These are phyloP conservation scores for Xestoiulus laeticollis DNA, from an alignment of 2,888 invertebrate genomes.

Conservation along the genomic window DNA sequence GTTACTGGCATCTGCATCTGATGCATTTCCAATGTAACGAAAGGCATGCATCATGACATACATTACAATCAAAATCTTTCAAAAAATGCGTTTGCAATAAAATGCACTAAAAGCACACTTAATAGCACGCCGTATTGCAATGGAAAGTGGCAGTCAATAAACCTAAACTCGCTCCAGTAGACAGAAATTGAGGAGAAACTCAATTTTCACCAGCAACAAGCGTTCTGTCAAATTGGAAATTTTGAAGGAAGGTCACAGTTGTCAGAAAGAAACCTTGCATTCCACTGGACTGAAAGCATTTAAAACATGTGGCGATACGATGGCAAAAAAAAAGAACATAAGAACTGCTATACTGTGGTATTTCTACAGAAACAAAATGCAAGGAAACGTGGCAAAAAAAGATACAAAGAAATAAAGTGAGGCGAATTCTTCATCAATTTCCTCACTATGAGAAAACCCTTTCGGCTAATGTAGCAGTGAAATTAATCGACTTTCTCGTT, in stretches of 20 bases:
- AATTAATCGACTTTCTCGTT: not conserved
- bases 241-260: not conserved
- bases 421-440: not conserved
- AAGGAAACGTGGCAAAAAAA: not conserved
- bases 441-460: not conserved
- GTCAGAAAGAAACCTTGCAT: not conserved
- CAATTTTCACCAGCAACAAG: not conserved
- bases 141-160: not conserved
- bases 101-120: constrained; percentile 23
- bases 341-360: not conserved
- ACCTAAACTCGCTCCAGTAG: not conserved
- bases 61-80: not conserved
- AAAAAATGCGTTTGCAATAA: not conserved
- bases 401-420: not conserved
- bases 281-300: not conserved
- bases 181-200: constrained; percentile 1
- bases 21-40: not conserved
- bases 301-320: not conserved
- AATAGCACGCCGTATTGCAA: not conserved
- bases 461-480: not conserved
- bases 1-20: not conserved
- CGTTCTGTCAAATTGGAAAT: constrained; percentile 23
- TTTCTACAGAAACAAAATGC: not conserved
- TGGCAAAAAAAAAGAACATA: not conserved
- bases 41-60: not conserved